A percentile compares a stretch with the other conserved stretches of the same genome.
Evolutionary conservation across 2,113 vertebrate species (phyloP).

Genomic region (Tragelaphus strepsiceros): DNA sequence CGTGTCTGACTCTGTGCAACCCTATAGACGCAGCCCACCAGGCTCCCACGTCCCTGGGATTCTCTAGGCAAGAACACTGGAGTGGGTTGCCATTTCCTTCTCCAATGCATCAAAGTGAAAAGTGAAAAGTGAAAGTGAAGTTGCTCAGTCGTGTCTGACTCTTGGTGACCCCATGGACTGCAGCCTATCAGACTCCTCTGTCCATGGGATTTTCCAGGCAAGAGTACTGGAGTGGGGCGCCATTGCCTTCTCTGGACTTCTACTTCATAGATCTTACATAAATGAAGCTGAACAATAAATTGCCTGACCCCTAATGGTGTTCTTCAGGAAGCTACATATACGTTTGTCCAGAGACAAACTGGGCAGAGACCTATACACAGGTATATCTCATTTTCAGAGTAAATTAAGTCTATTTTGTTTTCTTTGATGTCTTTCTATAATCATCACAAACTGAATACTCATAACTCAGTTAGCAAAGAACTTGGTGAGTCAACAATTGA

Average conservation of each 20-base stretch:
- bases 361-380: neutral
- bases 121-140: neutral
- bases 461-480: neutral
- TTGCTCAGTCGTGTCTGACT: fast-evolving
- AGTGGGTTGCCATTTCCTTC: neutral
- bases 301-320: neutral
- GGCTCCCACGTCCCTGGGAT: neutral
- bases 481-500: neutral
- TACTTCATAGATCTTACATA: neutral
- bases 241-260: neutral
- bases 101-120: neutral
- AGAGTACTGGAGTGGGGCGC: neutral
- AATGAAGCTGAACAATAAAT: neutral
- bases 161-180: fast-evolving
- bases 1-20: fast-evolving
- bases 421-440: neutral
- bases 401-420: neutral
- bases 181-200: fast-evolving
- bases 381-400: neutral
- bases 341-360: neutral
- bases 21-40: neutral
- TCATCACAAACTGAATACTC: neutral
- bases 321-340: neutral
- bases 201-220: neutral
- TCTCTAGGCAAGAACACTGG: neutral